Conservation (phyloP, 1,140 invertebrate species). For the Ericerus pela region DNA sequence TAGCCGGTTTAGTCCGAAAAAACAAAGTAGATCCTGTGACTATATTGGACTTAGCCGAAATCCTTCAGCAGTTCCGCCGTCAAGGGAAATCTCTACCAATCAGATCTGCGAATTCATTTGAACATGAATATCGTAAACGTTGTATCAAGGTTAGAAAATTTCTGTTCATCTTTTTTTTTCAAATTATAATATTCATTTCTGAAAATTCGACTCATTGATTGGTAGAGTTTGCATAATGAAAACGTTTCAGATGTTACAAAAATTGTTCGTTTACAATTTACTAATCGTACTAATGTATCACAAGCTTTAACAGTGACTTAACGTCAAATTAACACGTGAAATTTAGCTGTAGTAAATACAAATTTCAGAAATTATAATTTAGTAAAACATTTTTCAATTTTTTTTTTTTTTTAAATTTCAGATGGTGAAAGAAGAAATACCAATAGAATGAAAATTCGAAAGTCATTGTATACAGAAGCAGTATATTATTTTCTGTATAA, state of each 20-base stretch:
- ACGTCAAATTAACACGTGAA: background rate
- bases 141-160: slow-evolving; percentile 44
- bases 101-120: slow-evolving; percentile 45
- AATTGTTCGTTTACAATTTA: background rate
- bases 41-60: slow-evolving; percentile 70
- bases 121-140: slow-evolving; percentile 50
- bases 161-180: background rate
- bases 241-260: background rate
- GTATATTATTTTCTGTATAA: background rate
- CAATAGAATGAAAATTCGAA: slow-evolving; percentile 3
- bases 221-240: slow-evolving; percentile 2
- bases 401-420: slow-evolving; percentile 15
- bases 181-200: background rate
- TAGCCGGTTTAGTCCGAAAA: slow-evolving; percentile 67
- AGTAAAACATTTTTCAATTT: background rate
- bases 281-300: background rate
- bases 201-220: background rate
- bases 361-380: background rate
- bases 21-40: slow-evolving; percentile 70
- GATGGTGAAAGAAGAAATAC: slow-evolving; percentile 17
- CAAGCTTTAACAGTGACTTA: background rate
- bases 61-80: slow-evolving; percentile 67
- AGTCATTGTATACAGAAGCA: background rate
- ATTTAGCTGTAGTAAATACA: background rate
- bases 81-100: slow-evolving; percentile 60